These are phyloP conservation scores for Acanthosoma haemorrhoidale DNA, from an alignment of 2,888 invertebrate species.

Conservation along the genomic window DNA sequence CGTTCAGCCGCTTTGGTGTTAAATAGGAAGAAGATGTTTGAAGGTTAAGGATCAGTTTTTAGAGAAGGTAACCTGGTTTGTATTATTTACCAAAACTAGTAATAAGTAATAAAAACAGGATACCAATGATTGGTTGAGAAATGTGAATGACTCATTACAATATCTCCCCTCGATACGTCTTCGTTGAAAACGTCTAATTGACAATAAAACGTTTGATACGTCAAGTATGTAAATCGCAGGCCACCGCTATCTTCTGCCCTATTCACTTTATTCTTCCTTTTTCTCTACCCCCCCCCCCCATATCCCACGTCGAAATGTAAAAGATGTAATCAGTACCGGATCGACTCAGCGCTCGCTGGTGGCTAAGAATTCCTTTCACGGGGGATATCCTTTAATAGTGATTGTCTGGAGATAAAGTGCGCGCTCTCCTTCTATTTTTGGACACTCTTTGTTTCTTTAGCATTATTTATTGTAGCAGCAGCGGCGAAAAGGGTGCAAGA, in stretches of 20 bases:
- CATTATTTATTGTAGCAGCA: not conserved
- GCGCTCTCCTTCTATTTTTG: not conserved
- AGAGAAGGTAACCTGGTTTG: too few relatives aligned
- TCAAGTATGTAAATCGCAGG: not conserved
- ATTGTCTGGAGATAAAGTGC: not conserved
- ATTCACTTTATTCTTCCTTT: not conserved
- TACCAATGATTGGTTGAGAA: too few relatives aligned
- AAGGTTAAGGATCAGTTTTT: too few relatives aligned
- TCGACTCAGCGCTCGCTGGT: not conserved
- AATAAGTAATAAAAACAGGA: too few relatives aligned
- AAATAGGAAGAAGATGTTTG: too few relatives aligned
- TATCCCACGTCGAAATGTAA: not conserved
- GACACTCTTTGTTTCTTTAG: not conserved
- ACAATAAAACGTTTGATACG: too few relatives aligned
- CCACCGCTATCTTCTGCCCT: not conserved
- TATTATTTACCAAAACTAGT: too few relatives aligned
- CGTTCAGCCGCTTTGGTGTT: too few relatives aligned
- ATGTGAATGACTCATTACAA: too few relatives aligned
- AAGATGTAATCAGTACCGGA: not conserved
- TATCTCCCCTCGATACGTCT: too few relatives aligned
- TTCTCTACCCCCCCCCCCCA: too few relatives aligned
- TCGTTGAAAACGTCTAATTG: too few relatives aligned
- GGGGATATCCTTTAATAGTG: conserved; percentile 1
- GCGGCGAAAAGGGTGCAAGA: not conserved
- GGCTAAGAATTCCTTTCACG: not conserved